Conservation (phyloP, 2,888 invertebrate genomes). For the Sphaerophoria rueppellii region DNA sequence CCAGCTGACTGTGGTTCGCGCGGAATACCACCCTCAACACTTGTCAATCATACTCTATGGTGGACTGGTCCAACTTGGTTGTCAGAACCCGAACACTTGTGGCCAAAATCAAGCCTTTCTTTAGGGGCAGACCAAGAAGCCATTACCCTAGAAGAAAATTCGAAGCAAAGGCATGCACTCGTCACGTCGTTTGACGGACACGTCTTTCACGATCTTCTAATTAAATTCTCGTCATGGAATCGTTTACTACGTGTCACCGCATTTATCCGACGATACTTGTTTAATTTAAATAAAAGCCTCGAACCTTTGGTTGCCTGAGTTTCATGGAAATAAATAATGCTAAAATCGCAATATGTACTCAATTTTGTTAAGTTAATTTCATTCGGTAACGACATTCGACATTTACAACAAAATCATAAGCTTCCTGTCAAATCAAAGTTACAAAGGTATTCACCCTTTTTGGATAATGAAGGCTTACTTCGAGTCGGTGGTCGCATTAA, state of each 20-base stretch:
- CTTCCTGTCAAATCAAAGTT: constrained; percentile 24
- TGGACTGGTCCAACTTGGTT: constrained; percentile 69
- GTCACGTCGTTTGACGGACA: neutral
- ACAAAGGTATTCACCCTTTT: constrained; percentile 3
- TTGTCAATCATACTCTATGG: constrained; percentile 57
- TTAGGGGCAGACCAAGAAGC: no score
- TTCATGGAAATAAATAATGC: neutral
- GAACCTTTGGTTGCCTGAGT: neutral
- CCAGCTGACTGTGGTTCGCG: neutral
- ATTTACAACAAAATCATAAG: neutral
- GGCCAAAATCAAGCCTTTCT: no score
- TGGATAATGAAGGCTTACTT: constrained; percentile 26
- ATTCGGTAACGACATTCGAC: constrained; percentile 11
- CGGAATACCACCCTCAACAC: constrained; percentile 26
- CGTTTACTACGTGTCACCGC: constrained; percentile 4
- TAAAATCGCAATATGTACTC: neutral
- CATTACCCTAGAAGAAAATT: no score
- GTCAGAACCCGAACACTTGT: no score
- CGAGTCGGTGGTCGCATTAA: constrained; percentile 24
- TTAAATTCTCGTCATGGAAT: constrained; percentile 28
- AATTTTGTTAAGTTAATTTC: neutral
- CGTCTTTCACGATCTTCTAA: neutral
- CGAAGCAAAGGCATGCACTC: no score
- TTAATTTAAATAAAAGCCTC: neutral
- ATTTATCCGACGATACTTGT: constrained; percentile 1